phyloP scores from a whole-genome alignment of 2,888 invertebrate species.

The Chymomyza amoena region DNA sequence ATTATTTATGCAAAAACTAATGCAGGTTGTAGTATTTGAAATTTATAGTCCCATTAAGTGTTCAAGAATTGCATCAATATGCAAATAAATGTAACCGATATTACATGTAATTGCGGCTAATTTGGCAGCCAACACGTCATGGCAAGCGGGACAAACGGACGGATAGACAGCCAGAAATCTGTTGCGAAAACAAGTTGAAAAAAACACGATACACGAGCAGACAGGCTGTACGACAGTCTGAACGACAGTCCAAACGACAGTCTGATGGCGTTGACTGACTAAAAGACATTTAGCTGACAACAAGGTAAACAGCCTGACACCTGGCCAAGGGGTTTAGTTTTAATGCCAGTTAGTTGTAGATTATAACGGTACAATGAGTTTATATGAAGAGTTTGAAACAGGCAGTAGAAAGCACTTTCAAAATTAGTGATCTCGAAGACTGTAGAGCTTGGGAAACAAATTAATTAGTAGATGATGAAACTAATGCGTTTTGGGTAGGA shows the following conservation, averaged over 20 bases:
- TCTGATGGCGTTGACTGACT: conserved; percentile 55
- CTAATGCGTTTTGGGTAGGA: too few species aligned
- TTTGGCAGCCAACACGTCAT: conserved; percentile 73
- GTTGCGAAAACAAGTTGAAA: conserved; percentile 52
- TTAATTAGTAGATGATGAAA: too few species aligned
- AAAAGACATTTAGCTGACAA: conserved; percentile 56
- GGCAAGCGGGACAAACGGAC: conserved; percentile 30
- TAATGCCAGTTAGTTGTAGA: too few species aligned
- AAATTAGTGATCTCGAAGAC: too few species aligned
- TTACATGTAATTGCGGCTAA: conserved; percentile 75
- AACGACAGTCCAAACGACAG: neutral
- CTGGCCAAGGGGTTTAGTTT: neutral
- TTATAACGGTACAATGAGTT: too few species aligned
- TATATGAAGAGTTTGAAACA: too few species aligned
- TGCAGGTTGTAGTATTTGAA: conserved; percentile 27
- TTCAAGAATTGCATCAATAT: conserved; percentile 70
- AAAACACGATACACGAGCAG: conserved; percentile 24
- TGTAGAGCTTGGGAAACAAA: too few species aligned
- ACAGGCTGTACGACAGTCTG: conserved; percentile 43
- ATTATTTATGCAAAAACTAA: neutral
- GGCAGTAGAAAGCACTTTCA: too few species aligned
- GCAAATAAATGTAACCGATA: conserved; percentile 66
- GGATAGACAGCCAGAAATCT: conserved; percentile 40
- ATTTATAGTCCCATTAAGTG: conserved; percentile 69
- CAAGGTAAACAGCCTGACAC: conserved; percentile 49